A percentile compares a stretch with the other conserved stretches of the same genome.
These are phyloP conservation scores for Remorina albescens DNA, from an alignment of 2,797 vertebrate genomes.

Conservation along the genomic window DNA sequence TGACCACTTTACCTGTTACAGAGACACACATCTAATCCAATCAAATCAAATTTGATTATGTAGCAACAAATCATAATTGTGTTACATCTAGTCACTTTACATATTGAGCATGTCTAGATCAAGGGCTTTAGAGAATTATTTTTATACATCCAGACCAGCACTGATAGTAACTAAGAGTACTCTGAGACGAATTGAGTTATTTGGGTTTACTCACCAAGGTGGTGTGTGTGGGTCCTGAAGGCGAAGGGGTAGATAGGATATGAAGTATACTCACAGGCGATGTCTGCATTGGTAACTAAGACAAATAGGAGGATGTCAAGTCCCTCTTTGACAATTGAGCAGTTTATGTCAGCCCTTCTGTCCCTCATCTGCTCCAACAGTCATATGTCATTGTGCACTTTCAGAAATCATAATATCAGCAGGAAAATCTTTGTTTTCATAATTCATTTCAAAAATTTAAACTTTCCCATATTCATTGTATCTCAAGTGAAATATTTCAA, in stretches of 20 bases:
- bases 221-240: conserved; percentile 97
- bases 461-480: no score
- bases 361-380: not conserved
- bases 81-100: no score
- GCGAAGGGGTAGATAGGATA: conserved; percentile 96
- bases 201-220: conserved; percentile 86
- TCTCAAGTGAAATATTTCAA: no score
- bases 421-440: no score
- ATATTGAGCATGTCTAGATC: no score
- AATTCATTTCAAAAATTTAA: no score
- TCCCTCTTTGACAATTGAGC: not conserved
- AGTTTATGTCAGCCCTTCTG: no score
- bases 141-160: conserved; percentile 6
- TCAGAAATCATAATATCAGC: no score
- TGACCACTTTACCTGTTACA: conserved; percentile 93
- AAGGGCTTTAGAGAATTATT: no score
- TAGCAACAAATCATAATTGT: no score
- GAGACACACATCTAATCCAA: no score
- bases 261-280: conserved; percentile 91
- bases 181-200: not conserved
- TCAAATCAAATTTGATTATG: no score
- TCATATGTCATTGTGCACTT: not conserved
- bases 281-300: conserved; percentile 92
- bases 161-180: not conserved
- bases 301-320: not conserved